Percentiles rank a stretch among this genome's conserved stretches.
phyloP scores from a whole-genome alignment of 2,113 vertebrate genomes.

The Passer domesticus region DNA sequence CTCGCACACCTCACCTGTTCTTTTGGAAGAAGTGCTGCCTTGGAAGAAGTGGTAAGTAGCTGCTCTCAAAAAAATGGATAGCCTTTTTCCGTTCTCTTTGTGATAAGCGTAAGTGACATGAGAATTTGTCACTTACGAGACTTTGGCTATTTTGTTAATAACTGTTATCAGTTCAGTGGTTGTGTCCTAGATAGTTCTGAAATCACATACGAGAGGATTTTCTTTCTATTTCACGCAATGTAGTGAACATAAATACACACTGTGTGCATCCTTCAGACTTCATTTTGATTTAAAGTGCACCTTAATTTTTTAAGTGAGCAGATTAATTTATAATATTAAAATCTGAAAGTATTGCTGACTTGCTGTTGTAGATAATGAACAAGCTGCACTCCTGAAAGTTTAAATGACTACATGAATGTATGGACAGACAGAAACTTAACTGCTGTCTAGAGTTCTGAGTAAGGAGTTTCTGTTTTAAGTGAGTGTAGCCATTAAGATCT shows the following conservation, averaged over 20 bases:
- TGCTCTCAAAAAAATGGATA: not conserved
- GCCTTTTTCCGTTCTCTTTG: not conserved
- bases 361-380: not conserved
- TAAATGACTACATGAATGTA: not conserved
- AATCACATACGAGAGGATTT: not conserved
- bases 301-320: not conserved
- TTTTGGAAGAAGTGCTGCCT: slow-evolving; percentile 94
- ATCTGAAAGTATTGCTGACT: not conserved
- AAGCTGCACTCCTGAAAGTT: not conserved
- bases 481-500: not conserved
- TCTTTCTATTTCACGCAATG: not conserved
- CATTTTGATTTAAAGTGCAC: not conserved
- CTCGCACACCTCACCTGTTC: slow-evolving; percentile 96
- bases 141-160: not conserved
- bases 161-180: not conserved
- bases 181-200: not conserved
- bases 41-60: slow-evolving; percentile 95
- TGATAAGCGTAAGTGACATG: not conserved
- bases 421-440: not conserved
- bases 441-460: not conserved
- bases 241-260: not conserved
- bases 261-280: not conserved
- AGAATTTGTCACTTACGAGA: not conserved
- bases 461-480: not conserved
- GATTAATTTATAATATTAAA: not conserved